Percentiles rank a stretch among this genome's conserved stretches.
Evolutionary conservation across 2,888 invertebrate species (phyloP).

Genomic region (Acanthopleura granulata): DNA sequence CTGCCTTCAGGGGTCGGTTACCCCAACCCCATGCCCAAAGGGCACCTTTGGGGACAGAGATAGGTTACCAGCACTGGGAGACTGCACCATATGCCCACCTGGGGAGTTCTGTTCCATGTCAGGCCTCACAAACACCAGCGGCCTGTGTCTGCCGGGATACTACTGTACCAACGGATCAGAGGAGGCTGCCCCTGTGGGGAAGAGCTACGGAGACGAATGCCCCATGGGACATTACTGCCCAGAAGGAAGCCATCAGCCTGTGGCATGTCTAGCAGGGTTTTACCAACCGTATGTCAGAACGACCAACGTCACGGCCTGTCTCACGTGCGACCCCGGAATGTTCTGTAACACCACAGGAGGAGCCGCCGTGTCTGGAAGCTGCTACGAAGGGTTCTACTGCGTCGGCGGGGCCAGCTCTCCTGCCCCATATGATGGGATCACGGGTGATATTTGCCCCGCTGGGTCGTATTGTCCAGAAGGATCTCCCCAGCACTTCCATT

Average conservation of each 20-base stretch:
- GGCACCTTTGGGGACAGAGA: conserved; percentile 63
- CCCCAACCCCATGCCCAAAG: conserved; percentile 57
- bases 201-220: conserved; percentile 63
- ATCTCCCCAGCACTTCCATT: conserved; percentile 54
- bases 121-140: conserved; percentile 51
- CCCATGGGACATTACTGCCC: conserved; percentile 63
- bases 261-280: conserved; percentile 59
- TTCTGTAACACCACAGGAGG: conserved; percentile 60
- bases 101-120: conserved; percentile 62
- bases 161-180: conserved; percentile 63
- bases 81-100: conserved; percentile 63
- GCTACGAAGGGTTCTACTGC: conserved; percentile 63
- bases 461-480: conserved; percentile 60
- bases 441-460: conserved; percentile 62
- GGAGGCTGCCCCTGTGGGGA: conserved; percentile 56
- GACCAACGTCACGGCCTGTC: conserved; percentile 52
- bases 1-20: conserved; percentile 52
- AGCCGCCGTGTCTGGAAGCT: conserved; percentile 52
- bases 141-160: conserved; percentile 60
- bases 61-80: conserved; percentile 51
- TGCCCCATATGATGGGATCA: conserved; percentile 57
- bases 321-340: conserved; percentile 59
- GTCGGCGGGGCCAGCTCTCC: conserved; percentile 45
- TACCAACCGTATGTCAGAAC: conserved; percentile 55
- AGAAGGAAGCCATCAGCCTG: conserved; percentile 53